Base-by-base conservation (phyloP, 2,797 vertebrate species). In the Rachycentron canadum region DNA sequence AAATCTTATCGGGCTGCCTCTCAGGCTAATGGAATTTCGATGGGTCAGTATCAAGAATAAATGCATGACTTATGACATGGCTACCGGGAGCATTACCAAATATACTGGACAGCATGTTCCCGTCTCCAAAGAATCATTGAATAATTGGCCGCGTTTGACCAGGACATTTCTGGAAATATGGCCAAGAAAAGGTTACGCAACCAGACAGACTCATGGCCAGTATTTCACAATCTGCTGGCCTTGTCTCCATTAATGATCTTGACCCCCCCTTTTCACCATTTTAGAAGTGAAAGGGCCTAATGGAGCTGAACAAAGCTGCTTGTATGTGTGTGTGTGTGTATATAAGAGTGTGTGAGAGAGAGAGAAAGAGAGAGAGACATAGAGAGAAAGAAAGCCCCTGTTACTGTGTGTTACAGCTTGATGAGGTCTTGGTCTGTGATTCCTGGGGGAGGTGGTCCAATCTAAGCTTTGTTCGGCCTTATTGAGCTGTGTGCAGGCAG, bases 371-470 rank as follows among this genome's bases (percentile, higher is more conserved):
- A 79, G 71, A 84, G 68, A 88, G 52, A 73, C 34, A 63, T 65
- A 79, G 66, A 80, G 73, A 80, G 74, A 87, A 55, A 82, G 78
- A 86, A 81, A 86, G 79, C 73, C 86, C 76, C 50, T 73, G 84
- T 83, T 87, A 89, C 86, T 85, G 87, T 88, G 87, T 91, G 91
- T 91, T 92, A 83, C 83, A 96, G 95, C 95, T 96, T 98, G 96
- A 98, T 98, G 85, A 98, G 96, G 95, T 97, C 97, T 94, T 97
- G 97, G 95, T 97, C 97, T 56, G 96, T 95, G 91, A 96, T 97
- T 95, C 97, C 97, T 86, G 94, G 92, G 72, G 96, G 97, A 95
- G 96, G 96, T 80, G 85, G 91, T 90, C 90, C 90, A 94, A 94
- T 94, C 93, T 92, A 86, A 84, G 84, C 90, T 90, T 93, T 94